Conservation (phyloP, 2,888 invertebrate genomes). For the Dicyrtomina minuta region DNA sequence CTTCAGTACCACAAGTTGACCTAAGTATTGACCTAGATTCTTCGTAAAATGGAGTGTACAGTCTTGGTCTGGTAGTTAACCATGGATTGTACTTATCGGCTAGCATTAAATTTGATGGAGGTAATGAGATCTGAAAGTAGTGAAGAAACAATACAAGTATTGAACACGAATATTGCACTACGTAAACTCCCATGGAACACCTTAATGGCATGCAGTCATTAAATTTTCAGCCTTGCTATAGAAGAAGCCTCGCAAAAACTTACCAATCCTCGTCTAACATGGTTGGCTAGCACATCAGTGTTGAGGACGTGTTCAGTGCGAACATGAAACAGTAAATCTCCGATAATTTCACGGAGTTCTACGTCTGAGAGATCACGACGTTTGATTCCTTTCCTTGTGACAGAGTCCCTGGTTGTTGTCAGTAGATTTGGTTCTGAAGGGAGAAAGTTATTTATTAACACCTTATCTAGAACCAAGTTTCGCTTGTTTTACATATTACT, state of each 20-base stretch:
- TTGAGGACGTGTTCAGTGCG: conserved; percentile 77
- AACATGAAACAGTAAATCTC: conserved; percentile 79
- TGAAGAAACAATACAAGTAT: no score
- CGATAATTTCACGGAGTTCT: conserved; percentile 79
- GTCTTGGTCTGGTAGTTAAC: conserved; percentile 76
- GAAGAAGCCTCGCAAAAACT: conserved; percentile 15
- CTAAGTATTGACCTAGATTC: conserved; percentile 68
- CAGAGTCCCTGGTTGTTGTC: conserved; percentile 90
- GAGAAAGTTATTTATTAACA: not conserved
- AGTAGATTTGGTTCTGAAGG: conserved; percentile 79
- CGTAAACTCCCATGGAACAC: no score
- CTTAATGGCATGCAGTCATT: no score
- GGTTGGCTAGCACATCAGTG: conserved; percentile 55
- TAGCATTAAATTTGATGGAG: conserved; percentile 78
- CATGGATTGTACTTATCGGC: conserved; percentile 73
- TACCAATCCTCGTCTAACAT: conserved; percentile 72
- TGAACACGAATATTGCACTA: no score
- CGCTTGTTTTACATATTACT: no score
- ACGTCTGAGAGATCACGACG: conserved; percentile 79
- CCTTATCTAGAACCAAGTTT: no score
- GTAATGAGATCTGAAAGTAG: conserved; percentile 62
- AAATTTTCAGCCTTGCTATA: no score
- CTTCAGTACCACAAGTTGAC: conserved; percentile 37
- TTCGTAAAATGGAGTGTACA: conserved; percentile 93
- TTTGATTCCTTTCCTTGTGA: conserved; percentile 79